Evolutionary conservation across 2,888 invertebrate genomes (phyloP).

Genomic region (Diabrotica balteata): DNA sequence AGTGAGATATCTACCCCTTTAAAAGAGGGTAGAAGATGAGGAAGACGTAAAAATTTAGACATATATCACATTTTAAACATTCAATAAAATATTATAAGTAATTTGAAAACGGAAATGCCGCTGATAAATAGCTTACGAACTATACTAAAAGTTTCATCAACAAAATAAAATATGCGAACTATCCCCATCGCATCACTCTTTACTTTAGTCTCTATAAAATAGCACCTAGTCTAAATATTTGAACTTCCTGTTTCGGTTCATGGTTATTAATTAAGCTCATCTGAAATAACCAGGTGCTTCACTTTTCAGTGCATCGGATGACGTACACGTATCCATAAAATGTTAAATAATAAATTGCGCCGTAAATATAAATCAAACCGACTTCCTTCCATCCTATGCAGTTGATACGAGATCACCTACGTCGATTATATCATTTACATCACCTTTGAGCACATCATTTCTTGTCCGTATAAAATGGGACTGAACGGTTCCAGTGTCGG

Average conservation of each 20-base stretch:
- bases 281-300: constrained; percentile 1
- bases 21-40: no score
- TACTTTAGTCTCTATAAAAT: no score
- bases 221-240: constrained; percentile 4
- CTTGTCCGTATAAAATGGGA: not conserved
- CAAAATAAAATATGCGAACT: no score
- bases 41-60: no score
- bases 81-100: no score
- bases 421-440: constrained; percentile 27
- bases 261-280: constrained; percentile 2
- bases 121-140: no score
- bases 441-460: constrained; percentile 17
- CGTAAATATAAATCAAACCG: constrained; percentile 13
- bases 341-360: constrained; percentile 16
- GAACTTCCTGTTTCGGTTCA: not conserved
- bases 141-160: no score
- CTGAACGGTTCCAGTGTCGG: not conserved
- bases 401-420: constrained; percentile 25
- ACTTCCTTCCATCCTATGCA: constrained; percentile 16
- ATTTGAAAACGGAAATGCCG: no score
- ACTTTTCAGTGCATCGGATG: not conserved
- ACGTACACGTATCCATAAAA: constrained; percentile 8
- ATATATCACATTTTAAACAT: no score
- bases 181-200: no score
- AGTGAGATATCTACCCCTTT: no score